Evolutionary conservation across 2,113 vertebrate species (phyloP), one percentile per base, ranked within the genome.

Genomic region (Polypterus bichir): DNA sequence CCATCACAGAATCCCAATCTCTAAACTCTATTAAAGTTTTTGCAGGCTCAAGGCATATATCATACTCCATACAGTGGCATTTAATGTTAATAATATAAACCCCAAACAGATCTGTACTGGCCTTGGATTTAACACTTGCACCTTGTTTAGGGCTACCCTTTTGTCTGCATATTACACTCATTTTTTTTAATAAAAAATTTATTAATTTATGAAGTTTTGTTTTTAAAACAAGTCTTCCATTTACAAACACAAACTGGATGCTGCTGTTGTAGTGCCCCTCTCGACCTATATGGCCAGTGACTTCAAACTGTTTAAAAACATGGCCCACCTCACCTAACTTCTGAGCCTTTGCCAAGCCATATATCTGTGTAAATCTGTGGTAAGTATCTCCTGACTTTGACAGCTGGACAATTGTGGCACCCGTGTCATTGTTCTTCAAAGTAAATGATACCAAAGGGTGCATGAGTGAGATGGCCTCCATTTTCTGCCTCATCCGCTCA

Each of bases 11-110:
- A 66, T 92, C 87, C 95, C 96, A 98, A 66, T 92, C 88, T 73
- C 83, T 91, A 74, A 99, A 97, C 72, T 99, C 95, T 49, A 99
- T 90, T 6, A 97, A 75, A 53, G 91, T 94, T 81, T 97, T 97
- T 60, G 89, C 80, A 63, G 96, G 93, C 66, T 98, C 94, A 49
- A 97, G 74, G 72, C 89, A 92, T 48, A 97, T 79, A 63, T 99
- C 96, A 65, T 97, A 99, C 48, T 95, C 92, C 3, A 83, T 83
- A 70, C 82, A 86, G 0, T 71, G 73, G 69, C 96, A 97, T 55
- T 86, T 87, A 44, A 99, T 81, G 7, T 97, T 92, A 57, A 99
- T 74, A 55, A 97, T 59, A 66, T 94, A 99, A 11, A 95, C 74
- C 1, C 86, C 92, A 0, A 92, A 67, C 49, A 89, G 74, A 46